These are phyloP conservation scores for Sminthopsis crassicaudata DNA, from an alignment of 2,113 vertebrate genomes.

Conservation along the genomic window DNA sequence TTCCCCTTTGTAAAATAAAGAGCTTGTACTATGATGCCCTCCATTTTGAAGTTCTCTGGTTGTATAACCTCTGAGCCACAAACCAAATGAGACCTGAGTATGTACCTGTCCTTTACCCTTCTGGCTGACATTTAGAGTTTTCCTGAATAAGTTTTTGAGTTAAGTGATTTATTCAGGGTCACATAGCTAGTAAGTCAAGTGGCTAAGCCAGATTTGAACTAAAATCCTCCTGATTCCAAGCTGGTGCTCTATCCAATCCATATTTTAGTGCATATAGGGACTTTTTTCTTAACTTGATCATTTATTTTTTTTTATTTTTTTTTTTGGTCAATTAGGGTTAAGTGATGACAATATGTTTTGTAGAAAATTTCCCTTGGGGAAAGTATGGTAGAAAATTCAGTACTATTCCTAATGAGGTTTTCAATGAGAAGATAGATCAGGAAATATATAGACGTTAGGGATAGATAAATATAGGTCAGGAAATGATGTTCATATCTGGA, in stretches of 20 bases:
- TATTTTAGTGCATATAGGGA: too few relatives aligned
- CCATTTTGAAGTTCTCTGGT: neutral
- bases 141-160: neutral
- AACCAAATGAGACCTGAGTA: neutral
- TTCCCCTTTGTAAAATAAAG: neutral
- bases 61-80: neutral
- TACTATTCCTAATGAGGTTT: neutral
- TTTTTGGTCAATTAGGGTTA: too few relatives aligned
- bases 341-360: neutral
- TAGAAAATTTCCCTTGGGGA: neutral
- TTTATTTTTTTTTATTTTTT: too few relatives aligned
- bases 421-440: neutral
- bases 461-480: neutral
- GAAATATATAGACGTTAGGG: too few relatives aligned
- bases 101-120: neutral
- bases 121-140: neutral
- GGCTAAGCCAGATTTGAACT: too few relatives aligned
- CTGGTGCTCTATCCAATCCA: too few relatives aligned
- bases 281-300: too few relatives aligned
- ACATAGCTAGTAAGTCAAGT: too few relatives aligned
- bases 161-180: too few relatives aligned
- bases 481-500: neutral
- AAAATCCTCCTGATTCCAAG: too few relatives aligned
- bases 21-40: neutral
- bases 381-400: neutral